Evolutionary conservation across 2,888 invertebrate species (phyloP).

Genomic region (Resseliella maxima): DNA sequence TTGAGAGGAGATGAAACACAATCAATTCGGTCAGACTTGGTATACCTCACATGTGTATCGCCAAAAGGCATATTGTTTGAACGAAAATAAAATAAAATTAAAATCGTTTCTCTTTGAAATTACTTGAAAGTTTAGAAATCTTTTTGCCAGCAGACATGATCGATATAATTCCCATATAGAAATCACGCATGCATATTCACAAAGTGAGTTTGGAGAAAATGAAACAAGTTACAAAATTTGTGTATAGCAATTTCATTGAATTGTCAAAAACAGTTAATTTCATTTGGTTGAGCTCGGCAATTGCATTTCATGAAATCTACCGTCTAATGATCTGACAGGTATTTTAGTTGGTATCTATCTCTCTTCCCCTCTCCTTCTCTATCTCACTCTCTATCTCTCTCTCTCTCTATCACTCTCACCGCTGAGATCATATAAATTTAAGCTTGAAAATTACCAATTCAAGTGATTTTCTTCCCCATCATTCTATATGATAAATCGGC

Average conservation of each 20-base stretch:
- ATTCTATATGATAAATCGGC: background rate
- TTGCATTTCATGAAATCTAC: background rate
- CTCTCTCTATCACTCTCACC: no score
- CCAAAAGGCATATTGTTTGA: constrained; percentile 9
- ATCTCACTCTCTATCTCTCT: no score
- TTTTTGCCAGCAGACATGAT: background rate
- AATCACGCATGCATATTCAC: background rate
- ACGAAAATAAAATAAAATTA: background rate
- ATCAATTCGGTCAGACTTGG: background rate
- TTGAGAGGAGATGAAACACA: background rate
- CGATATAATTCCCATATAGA: background rate
- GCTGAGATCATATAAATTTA: background rate
- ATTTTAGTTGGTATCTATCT: no score
- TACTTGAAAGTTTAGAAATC: background rate
- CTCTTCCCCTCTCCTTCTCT: no score
- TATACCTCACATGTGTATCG: background rate
- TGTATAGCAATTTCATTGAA: background rate
- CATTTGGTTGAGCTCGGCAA: background rate
- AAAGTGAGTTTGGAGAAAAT: no score
- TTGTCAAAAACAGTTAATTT: background rate
- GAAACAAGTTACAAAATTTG: background rate
- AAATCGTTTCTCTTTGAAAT: background rate
- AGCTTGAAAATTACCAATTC: background rate
- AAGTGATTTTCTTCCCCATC: background rate
- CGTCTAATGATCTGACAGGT: no score